Evolutionary conservation across 2,113 vertebrate species (phyloP).

Genomic region (Pleuronectes platessa): DNA sequence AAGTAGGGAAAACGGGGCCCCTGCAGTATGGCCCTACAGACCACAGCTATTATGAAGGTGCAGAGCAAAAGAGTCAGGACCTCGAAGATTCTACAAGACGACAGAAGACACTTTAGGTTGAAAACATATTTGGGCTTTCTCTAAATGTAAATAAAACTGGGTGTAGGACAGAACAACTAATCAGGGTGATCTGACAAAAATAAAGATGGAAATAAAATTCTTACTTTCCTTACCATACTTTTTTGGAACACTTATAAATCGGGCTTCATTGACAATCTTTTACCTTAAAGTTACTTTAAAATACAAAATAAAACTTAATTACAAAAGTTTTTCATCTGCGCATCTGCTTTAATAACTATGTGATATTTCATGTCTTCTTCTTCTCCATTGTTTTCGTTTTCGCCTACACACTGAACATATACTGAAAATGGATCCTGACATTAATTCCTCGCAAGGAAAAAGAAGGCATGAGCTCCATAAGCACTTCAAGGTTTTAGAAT

Average conservation of each 20-base stretch:
- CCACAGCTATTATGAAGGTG: slow-evolving; percentile 4
- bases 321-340: background rate
- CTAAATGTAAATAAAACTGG: background rate
- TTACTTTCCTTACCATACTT: background rate
- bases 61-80: background rate
- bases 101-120: background rate
- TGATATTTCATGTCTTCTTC: slow-evolving; percentile 1
- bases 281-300: background rate
- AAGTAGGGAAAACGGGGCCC: background rate
- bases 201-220: background rate
- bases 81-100: background rate
- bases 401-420: background rate
- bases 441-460: slow-evolving; percentile 1
- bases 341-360: slow-evolving; percentile 3
- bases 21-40: background rate
- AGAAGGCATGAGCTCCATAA: slow-evolving; percentile 18
- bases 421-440: slow-evolving; percentile 24
- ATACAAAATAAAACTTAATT: background rate
- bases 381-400: background rate
- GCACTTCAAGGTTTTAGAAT: slow-evolving; percentile 31
- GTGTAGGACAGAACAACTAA: background rate
- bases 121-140: background rate
- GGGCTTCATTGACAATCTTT: background rate
- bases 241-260: background rate
- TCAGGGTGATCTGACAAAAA: background rate